Evolutionary conservation across 2,888 invertebrate species (phyloP).

Genomic region (Pilophorus perplexus): DNA sequence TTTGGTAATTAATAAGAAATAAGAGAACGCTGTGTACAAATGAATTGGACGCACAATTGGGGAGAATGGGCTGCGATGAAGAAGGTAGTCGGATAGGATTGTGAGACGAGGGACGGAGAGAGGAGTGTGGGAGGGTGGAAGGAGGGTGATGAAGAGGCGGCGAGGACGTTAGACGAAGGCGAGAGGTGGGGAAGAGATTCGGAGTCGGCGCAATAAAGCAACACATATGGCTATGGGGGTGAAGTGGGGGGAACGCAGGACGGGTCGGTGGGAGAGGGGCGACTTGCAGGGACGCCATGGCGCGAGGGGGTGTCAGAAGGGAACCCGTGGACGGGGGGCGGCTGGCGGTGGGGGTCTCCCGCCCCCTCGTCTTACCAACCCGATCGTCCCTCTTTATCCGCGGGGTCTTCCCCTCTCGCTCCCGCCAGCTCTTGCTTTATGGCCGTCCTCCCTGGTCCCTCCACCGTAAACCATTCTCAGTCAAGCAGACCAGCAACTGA

Average conservation of each 20-base stretch:
- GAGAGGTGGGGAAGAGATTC: conserved; percentile 40
- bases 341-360: conserved; percentile 36
- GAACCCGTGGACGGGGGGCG: neutral
- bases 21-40: too few species aligned
- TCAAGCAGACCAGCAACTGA: conserved; percentile 43
- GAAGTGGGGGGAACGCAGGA: conserved; percentile 16
- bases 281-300: too few species aligned
- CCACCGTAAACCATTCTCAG: conserved; percentile 44
- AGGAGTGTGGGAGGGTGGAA: neutral
- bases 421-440: conserved; percentile 41
- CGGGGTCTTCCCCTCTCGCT: conserved; percentile 24
- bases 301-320: too few species aligned
- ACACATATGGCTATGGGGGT: conserved; percentile 44
- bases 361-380: conserved; percentile 33
- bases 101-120: neutral
- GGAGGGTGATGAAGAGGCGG: neutral
- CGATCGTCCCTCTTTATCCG: conserved; percentile 18
- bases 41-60: conserved; percentile 29
- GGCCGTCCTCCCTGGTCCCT: conserved; percentile 43
- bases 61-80: neutral
- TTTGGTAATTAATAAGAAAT: too few species aligned
- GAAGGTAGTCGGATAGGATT: neutral
- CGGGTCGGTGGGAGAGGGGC: conserved; percentile 14
- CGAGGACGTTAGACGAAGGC: conserved; percentile 2
- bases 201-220: conserved; percentile 47